Evolutionary conservation across 2,888 invertebrate genomes (phyloP).

Genomic region (Piscicola geometra): DNA sequence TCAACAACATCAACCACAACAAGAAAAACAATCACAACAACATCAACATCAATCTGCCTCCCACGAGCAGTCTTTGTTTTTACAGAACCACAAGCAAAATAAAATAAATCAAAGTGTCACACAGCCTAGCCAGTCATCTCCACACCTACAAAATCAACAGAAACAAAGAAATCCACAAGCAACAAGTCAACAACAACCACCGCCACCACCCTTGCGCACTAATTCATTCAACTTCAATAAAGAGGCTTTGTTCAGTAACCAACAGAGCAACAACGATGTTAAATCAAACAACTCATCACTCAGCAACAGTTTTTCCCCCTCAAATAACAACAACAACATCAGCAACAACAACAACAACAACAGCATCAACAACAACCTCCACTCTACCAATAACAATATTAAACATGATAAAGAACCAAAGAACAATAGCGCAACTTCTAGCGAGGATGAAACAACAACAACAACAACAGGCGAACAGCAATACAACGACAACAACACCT

Average conservation of each 20-base stretch:
- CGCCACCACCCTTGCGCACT: not conserved
- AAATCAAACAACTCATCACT: too few relatives aligned
- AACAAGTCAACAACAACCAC: not conserved
- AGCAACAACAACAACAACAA: conserved; percentile 20
- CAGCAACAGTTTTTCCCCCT: not conserved
- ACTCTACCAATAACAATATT: not conserved
- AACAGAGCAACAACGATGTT: not conserved
- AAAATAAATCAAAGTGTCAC: too few relatives aligned
- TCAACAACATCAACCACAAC: not conserved
- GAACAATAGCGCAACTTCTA: conserved; percentile 29
- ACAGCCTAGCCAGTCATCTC: too few relatives aligned
- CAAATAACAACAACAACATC: not conserved
- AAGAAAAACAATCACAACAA: conserved; percentile 13
- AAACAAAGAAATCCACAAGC: not conserved
- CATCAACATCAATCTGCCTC: conserved; percentile 13
- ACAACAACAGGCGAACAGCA: conserved; percentile 57
- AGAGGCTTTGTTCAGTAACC: not conserved
- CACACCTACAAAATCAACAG: not conserved
- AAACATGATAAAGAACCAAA: not conserved
- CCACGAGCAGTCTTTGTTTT: not conserved
- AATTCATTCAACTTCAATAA: conserved; percentile 9
- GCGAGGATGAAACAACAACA: conserved; percentile 67
- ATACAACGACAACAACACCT: conserved; percentile 69
- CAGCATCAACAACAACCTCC: not conserved
- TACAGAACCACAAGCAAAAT: too few relatives aligned